Percentiles rank a stretch among this genome's conserved stretches.
These are phyloP conservation scores for Lasioglossum malachurum DNA, from an alignment of 2,888 invertebrate genomes.

Conservation along the genomic window DNA sequence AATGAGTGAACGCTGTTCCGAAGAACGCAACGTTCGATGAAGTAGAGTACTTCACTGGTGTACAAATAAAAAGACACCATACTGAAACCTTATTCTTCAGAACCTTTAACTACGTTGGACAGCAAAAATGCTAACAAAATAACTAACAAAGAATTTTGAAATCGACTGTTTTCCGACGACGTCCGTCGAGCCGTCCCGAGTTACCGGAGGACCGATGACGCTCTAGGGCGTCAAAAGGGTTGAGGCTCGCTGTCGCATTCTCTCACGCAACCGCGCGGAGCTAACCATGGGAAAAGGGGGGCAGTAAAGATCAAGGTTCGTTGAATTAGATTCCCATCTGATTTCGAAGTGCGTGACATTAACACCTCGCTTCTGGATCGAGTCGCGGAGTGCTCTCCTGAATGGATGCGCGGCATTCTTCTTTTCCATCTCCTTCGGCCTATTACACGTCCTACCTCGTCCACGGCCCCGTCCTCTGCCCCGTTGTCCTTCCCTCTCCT, in stretches of 20 bases:
- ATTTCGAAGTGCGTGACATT: constrained; percentile 74
- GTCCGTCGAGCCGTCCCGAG: not conserved
- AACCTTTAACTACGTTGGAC: too few relatives aligned
- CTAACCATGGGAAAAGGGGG: constrained; percentile 41
- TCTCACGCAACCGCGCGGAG: constrained; percentile 30
- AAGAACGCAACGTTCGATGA: too few relatives aligned
- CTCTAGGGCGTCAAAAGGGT: constrained; percentile 21
- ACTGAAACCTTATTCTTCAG: too few relatives aligned
- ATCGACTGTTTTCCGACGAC: not conserved
- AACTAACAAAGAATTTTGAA: too few relatives aligned
- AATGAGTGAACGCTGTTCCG: too few relatives aligned
- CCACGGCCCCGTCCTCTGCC: constrained; percentile 44
- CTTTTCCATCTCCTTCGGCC: constrained; percentile 17
- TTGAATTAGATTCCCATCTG: constrained; percentile 70
- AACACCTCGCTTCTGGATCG: constrained; percentile 71
- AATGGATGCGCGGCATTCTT: constrained; percentile 59
- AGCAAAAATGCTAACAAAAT: too few relatives aligned
- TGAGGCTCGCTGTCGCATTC: constrained; percentile 26
- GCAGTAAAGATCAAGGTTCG: constrained; percentile 73
- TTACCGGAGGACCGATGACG: not conserved
- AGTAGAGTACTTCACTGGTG: too few relatives aligned
- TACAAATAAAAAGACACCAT: too few relatives aligned
- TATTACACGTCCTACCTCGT: constrained; percentile 29
- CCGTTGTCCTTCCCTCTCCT: constrained; percentile 60
- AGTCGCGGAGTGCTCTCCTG: constrained; percentile 33